Conservation (phyloP, 2,113 vertebrate genomes). For the Tapirus terrestris region DNA sequence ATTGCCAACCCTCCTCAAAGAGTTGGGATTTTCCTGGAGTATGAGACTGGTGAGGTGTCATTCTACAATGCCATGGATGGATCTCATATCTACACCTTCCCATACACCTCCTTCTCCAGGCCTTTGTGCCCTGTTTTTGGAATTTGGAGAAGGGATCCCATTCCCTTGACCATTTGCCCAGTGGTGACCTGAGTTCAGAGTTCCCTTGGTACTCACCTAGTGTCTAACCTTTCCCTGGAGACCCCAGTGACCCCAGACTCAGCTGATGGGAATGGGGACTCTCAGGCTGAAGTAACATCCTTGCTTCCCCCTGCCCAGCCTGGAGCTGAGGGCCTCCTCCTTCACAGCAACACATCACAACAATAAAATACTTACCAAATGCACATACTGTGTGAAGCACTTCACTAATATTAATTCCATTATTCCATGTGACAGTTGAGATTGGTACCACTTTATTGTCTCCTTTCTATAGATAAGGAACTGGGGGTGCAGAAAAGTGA, state of each 20-base stretch:
- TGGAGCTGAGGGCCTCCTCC: neutral
- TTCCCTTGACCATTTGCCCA: neutral
- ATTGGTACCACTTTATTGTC: neutral
- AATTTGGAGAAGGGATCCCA: neutral
- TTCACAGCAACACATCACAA: neutral
- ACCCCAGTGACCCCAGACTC: fast-evolving
- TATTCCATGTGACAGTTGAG: no score
- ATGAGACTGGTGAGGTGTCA: neutral
- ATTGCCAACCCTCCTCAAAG: neutral
- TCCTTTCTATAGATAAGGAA: neutral
- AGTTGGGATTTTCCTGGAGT: slow-evolving; percentile 7
- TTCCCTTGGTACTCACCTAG: neutral
- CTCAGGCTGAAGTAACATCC: fast-evolving
- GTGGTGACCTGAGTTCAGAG: fast-evolving
- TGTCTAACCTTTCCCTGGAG: neutral
- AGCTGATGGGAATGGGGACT: neutral
- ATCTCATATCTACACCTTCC: neutral
- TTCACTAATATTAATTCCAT: neutral
- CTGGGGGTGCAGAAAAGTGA: neutral
- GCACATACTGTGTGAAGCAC: neutral
- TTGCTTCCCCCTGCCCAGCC: neutral
- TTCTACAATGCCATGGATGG: neutral
- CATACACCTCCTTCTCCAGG: neutral
- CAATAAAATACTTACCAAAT: neutral
- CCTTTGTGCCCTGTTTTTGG: neutral